Conservation (phyloP, 2,888 invertebrate genomes). For the Tinea pellionella region DNA sequence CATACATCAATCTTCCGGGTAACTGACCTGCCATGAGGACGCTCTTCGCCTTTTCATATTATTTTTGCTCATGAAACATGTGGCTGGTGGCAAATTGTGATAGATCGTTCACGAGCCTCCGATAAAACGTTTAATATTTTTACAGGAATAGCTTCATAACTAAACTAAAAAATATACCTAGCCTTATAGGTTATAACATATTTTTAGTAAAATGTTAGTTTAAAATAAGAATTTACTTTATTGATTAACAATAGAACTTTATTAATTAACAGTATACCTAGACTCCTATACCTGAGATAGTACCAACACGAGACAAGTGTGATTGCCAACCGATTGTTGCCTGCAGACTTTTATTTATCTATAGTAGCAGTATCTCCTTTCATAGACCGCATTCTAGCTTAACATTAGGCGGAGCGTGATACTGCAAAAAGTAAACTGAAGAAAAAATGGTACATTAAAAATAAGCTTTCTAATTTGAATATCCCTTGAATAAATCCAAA, state of each 20-base stretch:
- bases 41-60: not conserved
- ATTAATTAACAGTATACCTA: too few relatives aligned
- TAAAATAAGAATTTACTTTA: too few relatives aligned
- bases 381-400: too few relatives aligned
- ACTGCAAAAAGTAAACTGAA: too few relatives aligned
- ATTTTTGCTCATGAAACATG: constrained; percentile 8
- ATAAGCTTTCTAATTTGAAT: not conserved
- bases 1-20: constrained; percentile 12
- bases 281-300: too few relatives aligned
- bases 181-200: not conserved
- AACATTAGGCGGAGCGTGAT: too few relatives aligned
- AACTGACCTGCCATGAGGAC: constrained; percentile 10
- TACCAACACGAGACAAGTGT: too few relatives aligned
- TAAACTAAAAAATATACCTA: not conserved
- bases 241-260: too few relatives aligned
- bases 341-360: too few relatives aligned
- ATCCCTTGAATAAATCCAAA: constrained; percentile 1
- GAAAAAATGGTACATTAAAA: not conserved
- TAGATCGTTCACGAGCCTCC: not conserved
- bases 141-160: not conserved
- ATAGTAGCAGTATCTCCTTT: too few relatives aligned
- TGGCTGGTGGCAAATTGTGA: constrained; percentile 12
- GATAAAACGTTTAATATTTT: not conserved
- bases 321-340: too few relatives aligned
- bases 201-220: too few relatives aligned